Evolutionary conservation across 2,797 vertebrate genomes (phyloP), one percentile per base, ranked within the genome.

Genomic region (Lerista edwardsae): DNA sequence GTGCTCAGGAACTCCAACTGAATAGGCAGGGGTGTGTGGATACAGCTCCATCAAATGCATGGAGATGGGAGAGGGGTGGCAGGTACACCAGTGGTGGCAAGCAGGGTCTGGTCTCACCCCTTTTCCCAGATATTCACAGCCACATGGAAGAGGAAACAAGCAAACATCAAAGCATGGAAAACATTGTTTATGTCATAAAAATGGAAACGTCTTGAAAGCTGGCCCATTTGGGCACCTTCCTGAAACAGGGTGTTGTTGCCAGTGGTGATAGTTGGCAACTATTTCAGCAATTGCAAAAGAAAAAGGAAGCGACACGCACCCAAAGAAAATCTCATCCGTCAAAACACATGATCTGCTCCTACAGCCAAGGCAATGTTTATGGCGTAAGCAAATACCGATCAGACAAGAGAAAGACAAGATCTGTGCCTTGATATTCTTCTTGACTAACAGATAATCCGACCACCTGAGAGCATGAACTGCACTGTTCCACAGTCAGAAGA

Each of bases 391-490:
- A 39, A 39, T 36, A 55, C 47, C 29, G 8, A 41, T 27, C 34
- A 39, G 34, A 8, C 34, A n/a, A 31, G 29, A n/a, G 6, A 2
- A 23, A 19, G 29, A 55, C 0, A 6, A 31, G 75, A 39, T 27
- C 3, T 14, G 39, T 25, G 27, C 34, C 34, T 25, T 75, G 34
- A 9, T 36, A 34, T 61, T 39, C 11, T 11, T 59, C 15, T 77
- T 17, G 2, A 74, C 44, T 36, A 21, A 34, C 31, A 25, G 34
- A 51, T 15, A 31, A 77, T 25, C 55, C 79, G 83, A 36, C 15
- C 0, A 0, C 9, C 25, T 12, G 2, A 71, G 31, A 47, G 55
- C 11, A n/a, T 34, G 51, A 15, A 72, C 71, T 62, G 61, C 19
- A n/a, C 2, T 55, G 69, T 80, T 34, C 21, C 2, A 10, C 62